These are phyloP conservation scores for Corynorhinus townsendii DNA, from an alignment of 2,113 vertebrate species.

Conservation along the genomic window DNA sequence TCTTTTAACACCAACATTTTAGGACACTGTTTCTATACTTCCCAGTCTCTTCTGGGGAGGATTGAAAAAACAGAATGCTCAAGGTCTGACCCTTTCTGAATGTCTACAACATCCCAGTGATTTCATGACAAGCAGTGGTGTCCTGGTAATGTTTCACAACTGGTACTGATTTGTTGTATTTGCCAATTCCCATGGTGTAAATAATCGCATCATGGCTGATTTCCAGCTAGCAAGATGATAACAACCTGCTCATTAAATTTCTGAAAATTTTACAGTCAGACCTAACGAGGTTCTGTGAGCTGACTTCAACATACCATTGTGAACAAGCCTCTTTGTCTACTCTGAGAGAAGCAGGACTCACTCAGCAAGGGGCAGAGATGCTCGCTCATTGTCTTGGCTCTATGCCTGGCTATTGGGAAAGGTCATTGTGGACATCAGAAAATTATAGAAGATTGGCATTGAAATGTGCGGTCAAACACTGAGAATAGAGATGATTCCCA, in stretches of 20 bases:
- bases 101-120: neutral
- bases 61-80: neutral
- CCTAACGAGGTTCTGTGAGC: neutral
- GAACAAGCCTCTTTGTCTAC: neutral
- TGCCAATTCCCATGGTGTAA: neutral
- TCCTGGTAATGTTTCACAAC: neutral
- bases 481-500: neutral
- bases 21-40: neutral
- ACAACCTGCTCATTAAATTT: neutral
- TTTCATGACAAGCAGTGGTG: neutral
- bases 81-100: neutral
- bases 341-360: neutral
- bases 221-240: neutral
- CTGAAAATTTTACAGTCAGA: neutral
- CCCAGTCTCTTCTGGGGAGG: neutral
- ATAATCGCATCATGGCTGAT: neutral
- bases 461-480: neutral
- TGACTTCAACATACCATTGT: too few relatives aligned
- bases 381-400: neutral
- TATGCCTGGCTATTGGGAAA: neutral
- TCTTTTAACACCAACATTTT: neutral
- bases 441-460: neutral
- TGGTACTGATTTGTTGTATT: neutral
- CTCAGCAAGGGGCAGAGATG: neutral
- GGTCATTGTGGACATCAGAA: neutral